Evolutionary conservation across 2,888 invertebrate genomes (phyloP).

Genomic region (Aspidiotus destructor): DNA sequence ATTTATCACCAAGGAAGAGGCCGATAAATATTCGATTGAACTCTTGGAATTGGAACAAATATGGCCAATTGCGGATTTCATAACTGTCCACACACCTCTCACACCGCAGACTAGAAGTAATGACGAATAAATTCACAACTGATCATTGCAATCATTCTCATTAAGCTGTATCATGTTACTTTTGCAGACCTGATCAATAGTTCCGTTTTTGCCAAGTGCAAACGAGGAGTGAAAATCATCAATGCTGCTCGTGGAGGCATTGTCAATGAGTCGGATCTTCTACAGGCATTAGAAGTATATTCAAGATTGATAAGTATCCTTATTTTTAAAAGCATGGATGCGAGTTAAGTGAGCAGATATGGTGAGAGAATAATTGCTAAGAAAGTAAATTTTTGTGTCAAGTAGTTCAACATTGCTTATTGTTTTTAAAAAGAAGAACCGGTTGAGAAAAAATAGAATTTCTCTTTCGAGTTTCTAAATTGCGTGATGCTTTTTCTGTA

Average conservation of each 20-base stretch:
- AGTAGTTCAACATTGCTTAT: too few relatives aligned
- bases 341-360: too few relatives aligned
- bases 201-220: slow-evolving; percentile 64
- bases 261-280: slow-evolving; percentile 74
- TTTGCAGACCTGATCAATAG: slow-evolving; percentile 72
- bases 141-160: neutral
- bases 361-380: too few relatives aligned
- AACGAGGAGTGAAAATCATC: slow-evolving; percentile 76
- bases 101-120: slow-evolving; percentile 67
- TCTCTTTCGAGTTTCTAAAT: too few relatives aligned
- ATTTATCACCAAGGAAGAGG: slow-evolving; percentile 67
- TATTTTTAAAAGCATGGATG: too few relatives aligned
- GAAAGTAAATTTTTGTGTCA: too few relatives aligned
- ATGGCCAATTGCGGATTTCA: slow-evolving; percentile 88
- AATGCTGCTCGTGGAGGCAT: slow-evolving; percentile 97
- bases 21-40: slow-evolving; percentile 64
- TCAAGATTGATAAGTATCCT: too few relatives aligned
- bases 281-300: slow-evolving; percentile 59
- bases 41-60: slow-evolving; percentile 58
- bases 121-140: neutral
- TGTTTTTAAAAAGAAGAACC: too few relatives aligned
- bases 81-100: slow-evolving; percentile 93
- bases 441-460: too few relatives aligned
- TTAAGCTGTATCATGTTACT: too few relatives aligned
- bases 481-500: slow-evolving; percentile 13